Evolutionary conservation across 2,888 invertebrate genomes (phyloP), one percentile per base, ranked within the genome.

Genomic region (Chouioia cunea): DNA sequence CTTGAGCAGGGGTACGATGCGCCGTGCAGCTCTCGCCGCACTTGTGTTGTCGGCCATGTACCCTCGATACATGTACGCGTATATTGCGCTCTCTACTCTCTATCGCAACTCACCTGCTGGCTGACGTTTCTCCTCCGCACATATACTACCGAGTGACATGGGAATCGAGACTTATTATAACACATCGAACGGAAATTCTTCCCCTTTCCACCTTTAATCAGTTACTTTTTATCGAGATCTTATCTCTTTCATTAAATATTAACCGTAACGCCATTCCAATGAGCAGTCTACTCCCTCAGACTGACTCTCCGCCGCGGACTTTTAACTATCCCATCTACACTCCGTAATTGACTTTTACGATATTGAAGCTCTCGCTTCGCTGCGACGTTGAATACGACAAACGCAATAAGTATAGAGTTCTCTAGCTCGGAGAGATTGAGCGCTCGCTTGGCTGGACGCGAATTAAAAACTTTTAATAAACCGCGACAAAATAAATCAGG

Each of bases 161-260:
- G 66, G 66, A 70, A 73, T 64, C 62, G 59, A 6, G 64, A 48
- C 63, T 66, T 63, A 69, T 73, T 73, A 27, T 66, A 63, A 67
- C 23, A 18, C 43, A 36, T 62, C 23, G 53, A 62, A 60, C 62
- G 69, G 58, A 64, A 53, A 54, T 65, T 64, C 20, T 46, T 47
- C 36, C n/a, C 44, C 14, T 16, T 22, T 57, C 44, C 46, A 46
- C n/a, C n/a, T n/a, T 65, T 62, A 43, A 60, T 65, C 43, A 23
- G 20, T 46, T 52, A 43, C 14, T 62, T 23, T 58, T 52, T 67
- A 71, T 71, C 43, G 67, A n/a, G n/a, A 59, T 67, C 62, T 62
- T 66, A 63, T 71, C 66, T 23, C 23, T 47, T 60, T 52, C 59
- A 23, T 66, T 67, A 60, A 44, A 15, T n/a, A 20, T 47, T 46